A percentile compares a stretch with the other conserved stretches of the same genome.
These are phyloP conservation scores for Montipora cactus DNA, from an alignment of 64 coral and sea anemone genomes.

Conservation along the genomic window DNA sequence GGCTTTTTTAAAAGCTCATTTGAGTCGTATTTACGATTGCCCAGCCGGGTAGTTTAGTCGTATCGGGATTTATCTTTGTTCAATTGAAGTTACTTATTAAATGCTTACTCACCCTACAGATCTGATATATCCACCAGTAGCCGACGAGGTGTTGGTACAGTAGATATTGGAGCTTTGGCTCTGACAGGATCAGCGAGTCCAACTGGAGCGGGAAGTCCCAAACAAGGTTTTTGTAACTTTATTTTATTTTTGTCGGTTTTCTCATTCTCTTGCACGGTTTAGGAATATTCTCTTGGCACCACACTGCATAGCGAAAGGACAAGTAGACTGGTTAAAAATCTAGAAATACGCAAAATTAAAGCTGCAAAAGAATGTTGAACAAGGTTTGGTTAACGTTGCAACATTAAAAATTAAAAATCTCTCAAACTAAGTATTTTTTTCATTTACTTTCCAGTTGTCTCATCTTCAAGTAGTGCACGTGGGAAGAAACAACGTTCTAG, in stretches of 20 bases:
- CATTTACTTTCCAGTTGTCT: conserved; percentile 21
- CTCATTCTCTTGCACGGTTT: neutral
- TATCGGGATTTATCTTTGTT: neutral
- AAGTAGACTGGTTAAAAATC: too few relatives aligned
- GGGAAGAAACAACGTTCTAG: conserved; percentile 62
- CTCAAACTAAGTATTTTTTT: too few relatives aligned
- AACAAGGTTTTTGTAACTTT: conserved; percentile 58
- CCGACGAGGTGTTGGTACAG: conserved; percentile 81
- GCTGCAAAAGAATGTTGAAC: too few relatives aligned
- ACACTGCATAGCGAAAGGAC: too few relatives aligned
- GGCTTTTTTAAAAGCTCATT: too few relatives aligned
- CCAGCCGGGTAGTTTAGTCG: too few relatives aligned
- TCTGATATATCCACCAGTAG: conserved; percentile 79
- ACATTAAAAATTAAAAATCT: too few relatives aligned
- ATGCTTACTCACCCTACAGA: conserved; percentile 1
- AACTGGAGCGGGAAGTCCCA: conserved; percentile 69
- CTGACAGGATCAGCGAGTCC: conserved; percentile 78
- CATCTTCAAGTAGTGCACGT: conserved; percentile 74
- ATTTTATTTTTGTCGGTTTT: neutral
- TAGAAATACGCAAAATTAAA: too few relatives aligned
- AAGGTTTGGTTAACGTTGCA: too few relatives aligned
- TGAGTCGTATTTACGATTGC: too few relatives aligned
- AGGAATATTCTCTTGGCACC: too few relatives aligned
- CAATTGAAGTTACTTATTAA: neutral
- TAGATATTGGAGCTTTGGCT: conserved; percentile 75